Base-by-base conservation (phyloP, 1,140 invertebrate species). In the Idris sp. region DNA sequence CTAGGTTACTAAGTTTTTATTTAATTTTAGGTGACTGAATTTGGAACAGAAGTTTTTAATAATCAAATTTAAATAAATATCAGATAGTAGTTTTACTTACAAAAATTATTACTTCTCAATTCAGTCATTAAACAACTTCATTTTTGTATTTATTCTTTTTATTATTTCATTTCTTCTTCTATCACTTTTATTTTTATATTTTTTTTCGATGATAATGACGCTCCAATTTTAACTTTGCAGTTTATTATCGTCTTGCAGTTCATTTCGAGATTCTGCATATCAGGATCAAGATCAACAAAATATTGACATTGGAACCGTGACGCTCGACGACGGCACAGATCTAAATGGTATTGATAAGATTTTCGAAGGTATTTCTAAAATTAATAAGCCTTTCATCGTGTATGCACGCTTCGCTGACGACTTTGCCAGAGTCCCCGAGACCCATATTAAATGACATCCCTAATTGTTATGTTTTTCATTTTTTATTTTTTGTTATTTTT, bases 181-280 rank as follows among this genome's bases (percentile, higher is more conserved):
- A 22, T 31, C 0, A 40, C 26, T 13, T 26, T 8, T 56, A 22
- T 56, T 35, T 59, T 6, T 22, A 22, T 22, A 4, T 22, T 71
- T 44, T 54, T 56, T 62, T 54, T 44, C 14, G 0, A 30, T 8
- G 22, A 69, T 59, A 69, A 51, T 69, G 36, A 51, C 13, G 13
- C 13, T n/a, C n/a, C 11, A 9, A 30, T 19, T 64, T 78, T 76
- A 78, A 78, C 31, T 79, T 68, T 78, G 18, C 87, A 95, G 93
- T 87, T 87, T 95, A 79, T 88, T 94, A 76, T 95, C 93, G 69
- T 94, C 93, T 80, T 94, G 92, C 90, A 94, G 93, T 88, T 95
- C 93, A 38, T 95, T 95, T 86, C 90, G 93, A 74, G 93, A 95
- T 83, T 92, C 91, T 35, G 89, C 89, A 48, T 88, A 89, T 67